Evolutionary conservation across 2,888 invertebrate species (phyloP), one percentile per base, ranked within the genome.

Genomic region (Agrotis exclamationis): DNA sequence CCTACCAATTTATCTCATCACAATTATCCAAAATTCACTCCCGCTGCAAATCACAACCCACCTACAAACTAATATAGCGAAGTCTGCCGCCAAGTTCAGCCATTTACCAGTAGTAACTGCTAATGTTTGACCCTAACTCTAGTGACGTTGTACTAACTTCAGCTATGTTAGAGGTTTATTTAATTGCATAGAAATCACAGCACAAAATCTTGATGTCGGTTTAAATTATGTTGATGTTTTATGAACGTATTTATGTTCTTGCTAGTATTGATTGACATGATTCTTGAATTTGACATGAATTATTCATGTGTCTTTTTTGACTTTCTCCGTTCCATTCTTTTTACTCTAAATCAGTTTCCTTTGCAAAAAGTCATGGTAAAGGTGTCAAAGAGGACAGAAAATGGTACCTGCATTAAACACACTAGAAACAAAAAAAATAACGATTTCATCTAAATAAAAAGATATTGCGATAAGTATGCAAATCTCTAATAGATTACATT

Each of bases 71-170:
- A 86, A 86, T 86, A 86, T 71, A 83, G 79, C 73, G 70, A 82
- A 84, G 82, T 85, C 78, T 70, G 77, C 78, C 76, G 81, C 71
- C 63, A 89, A 90, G 88, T 89, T 89, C 76, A 76, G 73, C 83
- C 84, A 86, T 89, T 89, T 83, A 74, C 63, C 47, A 65, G 73
- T 81, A 83, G 84, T 88, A 84, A 89, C 87, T 85, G 82, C 84
- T 85, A 87, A 85, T 87, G 86, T 84, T 85, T 83, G 85, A 88
- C 86, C 87, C 80, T 85, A 84, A 85, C 83, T 85, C 68, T 47
- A 24, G 69, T 79, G 79, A 82, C 75, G 76, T 78, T 70, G 70
- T 54, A 60, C 54, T 62, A 67, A 70, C 83, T 79, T 53, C 22
- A 62, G 58, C 51, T 9, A 70, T 62, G 60, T 73, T 33, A 60